Percentiles rank a stretch among this genome's conserved stretches.
These are phyloP conservation scores for Carapus acus DNA, from an alignment of 2,797 vertebrate species.

Conservation along the genomic window DNA sequence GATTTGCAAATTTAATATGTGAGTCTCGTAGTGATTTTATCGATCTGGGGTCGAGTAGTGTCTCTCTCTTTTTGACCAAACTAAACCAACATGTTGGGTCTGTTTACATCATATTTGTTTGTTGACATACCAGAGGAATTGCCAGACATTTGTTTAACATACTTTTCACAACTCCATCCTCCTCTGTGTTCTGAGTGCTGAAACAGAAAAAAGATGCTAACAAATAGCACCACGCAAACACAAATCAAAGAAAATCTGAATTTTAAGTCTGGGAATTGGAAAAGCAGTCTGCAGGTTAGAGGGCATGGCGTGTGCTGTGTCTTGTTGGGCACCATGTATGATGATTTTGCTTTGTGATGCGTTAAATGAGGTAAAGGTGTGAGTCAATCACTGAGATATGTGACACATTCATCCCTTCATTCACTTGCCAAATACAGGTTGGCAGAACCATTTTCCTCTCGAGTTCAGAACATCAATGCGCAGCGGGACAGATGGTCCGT, in stretches of 20 bases:
- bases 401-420: conserved; percentile 12
- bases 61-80: too few relatives aligned
- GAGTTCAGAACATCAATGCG: conserved; percentile 34
- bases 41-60: too few relatives aligned
- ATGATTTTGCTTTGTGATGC: conserved; percentile 7
- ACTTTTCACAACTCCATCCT: too few relatives aligned
- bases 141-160: too few relatives aligned
- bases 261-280: conserved; percentile 21
- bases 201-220: too few relatives aligned
- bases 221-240: conserved; percentile 24
- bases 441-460: conserved; percentile 14
- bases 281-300: conserved; percentile 23
- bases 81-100: too few relatives aligned
- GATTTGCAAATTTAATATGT: too few relatives aligned
- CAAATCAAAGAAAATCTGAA: conserved; percentile 26
- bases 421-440: conserved; percentile 21
- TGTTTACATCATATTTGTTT: too few relatives aligned
- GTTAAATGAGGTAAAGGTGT: conserved; percentile 14
- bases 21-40: too few relatives aligned
- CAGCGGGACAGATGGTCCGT: conserved; percentile 26
- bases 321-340: not conserved
- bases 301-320: conserved; percentile 4
- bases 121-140: too few relatives aligned
- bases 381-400: conserved; percentile 15
- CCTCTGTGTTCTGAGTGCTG: too few relatives aligned